Conservation (phyloP, 1,140 invertebrate genomes). For the Tachypleus tridentatus region DNA sequence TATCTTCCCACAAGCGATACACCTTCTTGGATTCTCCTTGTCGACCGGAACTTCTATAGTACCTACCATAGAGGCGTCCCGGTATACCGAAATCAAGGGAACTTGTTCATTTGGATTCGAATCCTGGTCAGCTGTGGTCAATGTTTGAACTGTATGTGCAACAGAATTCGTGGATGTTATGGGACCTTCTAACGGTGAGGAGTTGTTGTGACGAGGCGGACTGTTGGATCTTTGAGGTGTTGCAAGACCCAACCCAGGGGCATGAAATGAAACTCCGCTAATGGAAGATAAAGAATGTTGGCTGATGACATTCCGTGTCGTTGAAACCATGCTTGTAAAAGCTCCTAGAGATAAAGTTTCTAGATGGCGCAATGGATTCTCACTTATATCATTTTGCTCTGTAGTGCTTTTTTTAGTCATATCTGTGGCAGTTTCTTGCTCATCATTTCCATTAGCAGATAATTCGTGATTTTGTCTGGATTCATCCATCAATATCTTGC, state of each 20-base stretch:
- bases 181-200: background rate
- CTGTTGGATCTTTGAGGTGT: background rate
- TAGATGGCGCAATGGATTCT: slow-evolving; percentile 60
- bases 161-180: background rate
- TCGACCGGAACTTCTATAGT: slow-evolving; percentile 58
- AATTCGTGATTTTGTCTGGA: no score
- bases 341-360: slow-evolving; percentile 67
- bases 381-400: slow-evolving; percentile 1
- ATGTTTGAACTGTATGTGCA: background rate
- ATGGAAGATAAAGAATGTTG: background rate
- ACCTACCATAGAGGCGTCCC: slow-evolving; percentile 21
- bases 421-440: no score
- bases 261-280: slow-evolving; percentile 24
- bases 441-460: no score
- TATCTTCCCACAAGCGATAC: slow-evolving; percentile 80
- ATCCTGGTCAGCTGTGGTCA: background rate
- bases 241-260: slow-evolving; percentile 24
- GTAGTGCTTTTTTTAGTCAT: no score
- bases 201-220: background rate
- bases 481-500: no score
- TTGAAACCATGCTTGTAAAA: slow-evolving; percentile 42
- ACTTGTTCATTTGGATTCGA: slow-evolving; percentile 8
- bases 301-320: background rate
- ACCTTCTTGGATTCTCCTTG: slow-evolving; percentile 67
- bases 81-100: slow-evolving; percentile 21